phyloP scores from a whole-genome alignment of 2,888 invertebrate species.

The Choristoneura rosaceana region DNA sequence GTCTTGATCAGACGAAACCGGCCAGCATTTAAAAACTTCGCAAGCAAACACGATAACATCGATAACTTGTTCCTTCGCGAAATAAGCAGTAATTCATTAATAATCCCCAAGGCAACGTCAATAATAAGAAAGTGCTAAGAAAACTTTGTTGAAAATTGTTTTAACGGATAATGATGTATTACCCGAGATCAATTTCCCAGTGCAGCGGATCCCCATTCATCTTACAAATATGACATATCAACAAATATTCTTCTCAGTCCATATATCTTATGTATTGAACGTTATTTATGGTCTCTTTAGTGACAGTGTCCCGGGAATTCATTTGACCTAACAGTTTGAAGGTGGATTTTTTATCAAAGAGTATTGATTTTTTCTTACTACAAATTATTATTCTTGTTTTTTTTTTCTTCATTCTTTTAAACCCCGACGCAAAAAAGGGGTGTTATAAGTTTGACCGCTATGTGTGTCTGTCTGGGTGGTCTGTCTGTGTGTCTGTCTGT shows the following conservation, averaged over 20 bases:
- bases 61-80: background rate
- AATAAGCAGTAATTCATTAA: constrained; percentile 6
- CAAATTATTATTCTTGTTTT: too few species aligned
- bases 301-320: background rate
- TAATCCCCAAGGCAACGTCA: constrained; percentile 13
- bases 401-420: too few species aligned
- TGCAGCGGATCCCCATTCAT: constrained; percentile 31
- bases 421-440: too few species aligned
- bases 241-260: constrained; percentile 39
- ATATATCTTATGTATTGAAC: constrained; percentile 34
- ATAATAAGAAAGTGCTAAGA: constrained; percentile 11
- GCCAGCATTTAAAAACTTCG: too few species aligned
- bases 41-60: background rate
- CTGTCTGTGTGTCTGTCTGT: too few species aligned
- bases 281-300: constrained; percentile 31
- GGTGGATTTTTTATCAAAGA: background rate
- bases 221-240: constrained; percentile 41
- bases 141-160: constrained; percentile 35
- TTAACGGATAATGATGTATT: constrained; percentile 40
- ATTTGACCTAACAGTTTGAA: background rate
- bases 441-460: too few species aligned
- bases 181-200: constrained; percentile 28
- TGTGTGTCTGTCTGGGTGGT: too few species aligned
- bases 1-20: too few species aligned
- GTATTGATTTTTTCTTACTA: too few species aligned